These are phyloP conservation scores for Sebastolobus altivelis DNA, from an alignment of 2,797 vertebrate genomes.

Conservation along the genomic window DNA sequence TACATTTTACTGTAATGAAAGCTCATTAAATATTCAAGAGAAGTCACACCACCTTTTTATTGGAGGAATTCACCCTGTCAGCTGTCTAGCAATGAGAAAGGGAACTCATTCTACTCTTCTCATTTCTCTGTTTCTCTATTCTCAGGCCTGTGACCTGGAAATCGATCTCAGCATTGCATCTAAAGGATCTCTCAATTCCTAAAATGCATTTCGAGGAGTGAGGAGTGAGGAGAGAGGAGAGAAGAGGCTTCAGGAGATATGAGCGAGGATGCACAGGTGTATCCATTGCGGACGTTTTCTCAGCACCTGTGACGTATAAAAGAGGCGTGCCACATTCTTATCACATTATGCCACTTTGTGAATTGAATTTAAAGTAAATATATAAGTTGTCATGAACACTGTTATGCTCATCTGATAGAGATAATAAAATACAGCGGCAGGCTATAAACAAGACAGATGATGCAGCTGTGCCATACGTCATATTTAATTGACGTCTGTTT, in stretches of 20 bases:
- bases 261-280: background rate
- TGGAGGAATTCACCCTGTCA: rapidly evolving
- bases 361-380: background rate
- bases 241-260: too few relatives aligned
- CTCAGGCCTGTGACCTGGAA: background rate
- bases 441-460: background rate
- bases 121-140: background rate
- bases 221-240: too few relatives aligned
- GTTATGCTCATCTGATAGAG: background rate
- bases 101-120: background rate
- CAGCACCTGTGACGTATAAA: background rate
- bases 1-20: background rate
- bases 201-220: background rate
- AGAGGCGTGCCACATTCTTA: background rate
- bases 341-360: background rate
- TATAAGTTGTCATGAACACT: background rate
- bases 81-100: background rate
- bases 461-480: background rate
- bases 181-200: background rate
- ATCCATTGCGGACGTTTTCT: background rate
- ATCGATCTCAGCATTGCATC: background rate
- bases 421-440: background rate
- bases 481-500: background rate
- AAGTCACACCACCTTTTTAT: background rate
- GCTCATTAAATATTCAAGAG: background rate